Percentiles rank a stretch among this genome's conserved stretches.
Evolutionary conservation across 1,140 invertebrate genomes (phyloP).

Genomic region (Drosophila grimshawi): DNA sequence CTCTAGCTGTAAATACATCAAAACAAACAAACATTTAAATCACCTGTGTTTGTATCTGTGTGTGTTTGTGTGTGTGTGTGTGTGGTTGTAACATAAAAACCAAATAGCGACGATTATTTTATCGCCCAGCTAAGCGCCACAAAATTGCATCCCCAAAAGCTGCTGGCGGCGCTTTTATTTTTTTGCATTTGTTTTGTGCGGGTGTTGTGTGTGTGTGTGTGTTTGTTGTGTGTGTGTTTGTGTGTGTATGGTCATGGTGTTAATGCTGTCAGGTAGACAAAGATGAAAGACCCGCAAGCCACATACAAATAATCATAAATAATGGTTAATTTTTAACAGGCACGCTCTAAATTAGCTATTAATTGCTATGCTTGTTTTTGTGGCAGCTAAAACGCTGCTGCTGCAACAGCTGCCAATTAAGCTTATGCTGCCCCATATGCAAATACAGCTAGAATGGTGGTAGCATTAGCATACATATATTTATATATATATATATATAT

Average conservation of each 20-base stretch:
- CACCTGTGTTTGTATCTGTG: background rate
- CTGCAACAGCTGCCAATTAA: conserved; percentile 68
- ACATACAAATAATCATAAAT: conserved; percentile 83
- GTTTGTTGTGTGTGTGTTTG: conserved; percentile 10
- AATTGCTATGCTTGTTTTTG: conserved; percentile 48
- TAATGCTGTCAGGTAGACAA: conserved; percentile 67
- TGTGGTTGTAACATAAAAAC: conserved; percentile 62
- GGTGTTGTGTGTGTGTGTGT: conserved; percentile 8
- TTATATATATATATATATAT: no score
- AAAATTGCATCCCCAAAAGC: conserved; percentile 79
- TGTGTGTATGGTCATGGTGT: conserved; percentile 21
- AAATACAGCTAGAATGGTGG: conserved; percentile 36
- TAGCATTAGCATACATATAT: conserved; percentile 48
- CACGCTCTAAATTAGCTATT: conserved; percentile 74
- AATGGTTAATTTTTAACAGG: conserved; percentile 74
- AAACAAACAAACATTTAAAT: conserved; percentile 26
- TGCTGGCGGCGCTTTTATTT: conserved; percentile 66
- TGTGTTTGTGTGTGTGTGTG: conserved; percentile 18
- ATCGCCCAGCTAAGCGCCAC: conserved; percentile 70
- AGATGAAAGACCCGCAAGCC: conserved; percentile 57
- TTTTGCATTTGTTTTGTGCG: conserved; percentile 35
- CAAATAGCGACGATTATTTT: conserved; percentile 79
- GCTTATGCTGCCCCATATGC: conserved; percentile 64
- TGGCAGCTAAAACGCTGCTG: conserved; percentile 3
- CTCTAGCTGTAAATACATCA: conserved; percentile 49